phyloP scores from a whole-genome alignment of 2,797 vertebrate genomes.

The Zalophus californianus region DNA sequence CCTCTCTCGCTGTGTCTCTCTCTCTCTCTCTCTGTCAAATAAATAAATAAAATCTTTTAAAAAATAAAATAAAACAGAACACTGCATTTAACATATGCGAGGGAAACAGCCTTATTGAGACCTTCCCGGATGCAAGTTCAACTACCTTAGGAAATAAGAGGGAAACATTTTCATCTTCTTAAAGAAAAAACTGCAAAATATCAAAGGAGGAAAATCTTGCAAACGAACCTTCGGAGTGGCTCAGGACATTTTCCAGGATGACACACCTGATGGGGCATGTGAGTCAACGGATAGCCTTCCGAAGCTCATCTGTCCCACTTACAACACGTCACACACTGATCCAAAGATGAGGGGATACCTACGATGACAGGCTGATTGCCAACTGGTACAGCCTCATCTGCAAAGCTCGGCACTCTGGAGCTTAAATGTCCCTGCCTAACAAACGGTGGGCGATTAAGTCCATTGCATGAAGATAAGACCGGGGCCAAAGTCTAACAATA shows the following conservation, averaged over 20 bases:
- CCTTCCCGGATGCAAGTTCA: background rate
- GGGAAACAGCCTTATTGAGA: background rate
- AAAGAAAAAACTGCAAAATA: background rate
- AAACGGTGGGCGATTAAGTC: constrained; percentile 59
- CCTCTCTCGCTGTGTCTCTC: too few relatives aligned
- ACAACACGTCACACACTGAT: background rate
- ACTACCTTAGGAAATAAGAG: background rate
- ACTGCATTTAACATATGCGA: background rate
- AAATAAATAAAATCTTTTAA: too few relatives aligned
- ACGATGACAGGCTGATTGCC: constrained; percentile 58
- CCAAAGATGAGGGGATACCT: background rate
- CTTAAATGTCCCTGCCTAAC: constrained; percentile 72
- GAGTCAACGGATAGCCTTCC: background rate
- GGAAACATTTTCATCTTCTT: background rate
- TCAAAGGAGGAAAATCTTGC: constrained; percentile 1
- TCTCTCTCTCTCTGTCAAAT: too few relatives aligned
- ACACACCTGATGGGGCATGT: background rate
- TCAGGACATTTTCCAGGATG: background rate
- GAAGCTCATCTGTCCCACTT: background rate
- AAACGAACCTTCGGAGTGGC: background rate
- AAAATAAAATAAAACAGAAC: background rate
- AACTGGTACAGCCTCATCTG: background rate
- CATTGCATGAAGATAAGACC: background rate
- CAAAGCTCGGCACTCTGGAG: constrained; percentile 56
- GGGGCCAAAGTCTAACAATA: background rate